Base-by-base conservation (phyloP, 2,113 vertebrate species). In the Aphelocoma coerulescens region DNA sequence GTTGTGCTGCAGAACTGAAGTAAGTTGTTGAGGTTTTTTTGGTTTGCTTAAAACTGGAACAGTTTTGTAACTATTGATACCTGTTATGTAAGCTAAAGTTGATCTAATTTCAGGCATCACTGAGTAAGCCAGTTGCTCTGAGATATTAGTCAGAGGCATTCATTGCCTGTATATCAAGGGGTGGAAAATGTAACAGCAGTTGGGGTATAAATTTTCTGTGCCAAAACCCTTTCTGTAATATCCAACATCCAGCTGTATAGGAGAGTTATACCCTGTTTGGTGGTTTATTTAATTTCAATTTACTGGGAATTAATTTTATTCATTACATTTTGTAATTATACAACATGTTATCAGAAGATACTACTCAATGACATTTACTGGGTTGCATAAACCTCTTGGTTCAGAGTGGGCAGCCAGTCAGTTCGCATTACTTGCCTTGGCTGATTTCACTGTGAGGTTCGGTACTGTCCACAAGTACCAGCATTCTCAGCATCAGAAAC, bases 61-160 rank as follows among this genome's bases (percentile, higher is more conserved):
- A 13, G 61, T 92, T 93, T 86, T 86, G 3, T 93, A 93, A 81
- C 79, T 92, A 71, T 81, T 86, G 79, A 71, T 88, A 80, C 11
- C 71, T 88, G 48, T 88, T 94, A 83, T 8, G 13, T 86, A 89
- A 92, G 46, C 57, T 41, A 72, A 76, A 91, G 88, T 20, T 81
- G 61, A 81, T 93, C 18, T 94, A 35, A 96, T 95, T 93, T 93
- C 73, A 92, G n/a, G 92, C 85, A 75, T 86, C 85, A 52, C 66
- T 4, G 52, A 59, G 41, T 84, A 92, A 75, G 87, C 24, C 33
- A 55, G 41, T 92, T 87, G 27, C 68, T 84, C 39, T 59, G 73
- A 82, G 71, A 85, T 90, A 78, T 88, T 48, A 73, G 48, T 68
- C 26, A 52, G 41, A 48, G 52, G 13, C 44, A 27, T 72, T 93